A percentile compares a stretch with the other conserved stretches of the same genome.
Evolutionary conservation across 2,888 invertebrate genomes (phyloP).

Genomic region (Meteorus colon): DNA sequence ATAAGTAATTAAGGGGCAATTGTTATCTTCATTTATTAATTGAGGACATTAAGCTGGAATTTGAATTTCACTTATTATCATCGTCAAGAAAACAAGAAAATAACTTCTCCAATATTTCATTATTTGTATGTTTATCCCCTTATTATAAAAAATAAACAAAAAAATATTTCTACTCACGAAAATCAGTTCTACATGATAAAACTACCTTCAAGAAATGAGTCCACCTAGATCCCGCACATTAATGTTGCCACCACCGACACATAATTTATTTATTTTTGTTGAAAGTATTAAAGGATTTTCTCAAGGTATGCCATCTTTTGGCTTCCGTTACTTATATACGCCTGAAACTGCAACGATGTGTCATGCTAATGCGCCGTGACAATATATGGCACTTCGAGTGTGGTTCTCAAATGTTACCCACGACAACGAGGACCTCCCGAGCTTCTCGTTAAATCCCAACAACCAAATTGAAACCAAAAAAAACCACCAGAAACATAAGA

Average conservation of each 20-base stretch:
- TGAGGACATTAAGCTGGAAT: no score
- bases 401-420: constrained; percentile 50
- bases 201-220: no score
- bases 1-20: no score
- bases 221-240: not conserved
- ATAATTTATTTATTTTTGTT: constrained; percentile 31
- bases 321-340: constrained; percentile 44
- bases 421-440: constrained; percentile 26
- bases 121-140: no score
- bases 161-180: no score
- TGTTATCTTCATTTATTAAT: no score
- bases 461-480: not conserved
- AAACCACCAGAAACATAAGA: not conserved
- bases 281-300: constrained; percentile 52
- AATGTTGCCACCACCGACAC: not conserved
- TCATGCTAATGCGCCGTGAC: constrained; percentile 69
- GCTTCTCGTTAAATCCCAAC: constrained; percentile 23
- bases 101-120: no score
- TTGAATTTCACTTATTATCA: no score
- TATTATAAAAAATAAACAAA: no score
- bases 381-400: constrained; percentile 65
- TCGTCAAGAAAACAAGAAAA: no score
- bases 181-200: no score
- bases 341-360: constrained; percentile 59
- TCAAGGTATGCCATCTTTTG: constrained; percentile 57